phyloP scores from a whole-genome alignment of 2,888 invertebrate species.

The Ceramica pisi region DNA sequence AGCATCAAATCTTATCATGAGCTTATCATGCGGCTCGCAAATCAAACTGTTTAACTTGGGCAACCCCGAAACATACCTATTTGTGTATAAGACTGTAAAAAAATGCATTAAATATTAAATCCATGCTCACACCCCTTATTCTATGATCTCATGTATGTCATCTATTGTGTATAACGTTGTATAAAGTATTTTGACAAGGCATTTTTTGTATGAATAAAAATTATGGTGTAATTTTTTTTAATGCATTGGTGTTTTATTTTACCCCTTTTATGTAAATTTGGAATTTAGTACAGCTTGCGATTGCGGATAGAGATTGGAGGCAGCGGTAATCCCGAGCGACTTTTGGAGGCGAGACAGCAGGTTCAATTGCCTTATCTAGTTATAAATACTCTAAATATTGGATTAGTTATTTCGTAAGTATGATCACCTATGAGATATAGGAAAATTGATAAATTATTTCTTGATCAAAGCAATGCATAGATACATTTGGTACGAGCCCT shows the following conservation, averaged over 20 bases:
- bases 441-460: not conserved
- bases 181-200: slow-evolving; percentile 86
- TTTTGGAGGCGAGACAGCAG: not conserved
- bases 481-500: too few species aligned
- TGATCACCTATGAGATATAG: not conserved
- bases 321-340: not conserved
- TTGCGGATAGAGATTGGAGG: not conserved
- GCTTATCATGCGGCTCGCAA: not conserved
- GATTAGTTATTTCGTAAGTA: not conserved
- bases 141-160: slow-evolving; percentile 57
- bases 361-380: not conserved
- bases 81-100: slow-evolving; percentile 19
- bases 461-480: too few species aligned
- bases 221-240: slow-evolving; percentile 84
- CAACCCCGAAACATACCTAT: not conserved
- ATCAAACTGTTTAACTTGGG: not conserved
- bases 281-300: not conserved
- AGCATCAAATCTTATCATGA: too few species aligned
- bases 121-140: slow-evolving; percentile 53
- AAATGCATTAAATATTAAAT: slow-evolving; percentile 14
- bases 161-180: slow-evolving; percentile 80
- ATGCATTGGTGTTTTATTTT: slow-evolving; percentile 64
- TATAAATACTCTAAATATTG: not conserved
- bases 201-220: slow-evolving; percentile 81
- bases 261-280: not conserved